Conservation (phyloP, 1,140 invertebrate species). For the Zelostemma sp. region DNA sequence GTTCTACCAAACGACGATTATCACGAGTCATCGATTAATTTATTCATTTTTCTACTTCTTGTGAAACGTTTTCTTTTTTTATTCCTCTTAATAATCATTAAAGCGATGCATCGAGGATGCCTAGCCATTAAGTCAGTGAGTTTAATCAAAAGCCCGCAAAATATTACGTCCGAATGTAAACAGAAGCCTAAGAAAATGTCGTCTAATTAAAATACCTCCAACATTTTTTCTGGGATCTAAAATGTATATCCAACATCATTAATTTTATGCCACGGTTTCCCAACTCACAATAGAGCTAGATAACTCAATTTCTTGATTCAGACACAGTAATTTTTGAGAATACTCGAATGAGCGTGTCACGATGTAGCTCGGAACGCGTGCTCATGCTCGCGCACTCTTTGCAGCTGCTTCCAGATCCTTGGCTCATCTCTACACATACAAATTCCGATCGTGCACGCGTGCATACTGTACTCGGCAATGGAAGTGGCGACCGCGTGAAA, state of each 20-base stretch:
- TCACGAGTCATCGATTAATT: conserved; percentile 50
- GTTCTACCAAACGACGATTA: conserved; percentile 48
- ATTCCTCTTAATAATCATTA: conserved; percentile 18
- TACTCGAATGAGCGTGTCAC: conserved; percentile 27
- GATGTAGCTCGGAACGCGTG: conserved; percentile 18
- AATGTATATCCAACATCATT: too few species aligned
- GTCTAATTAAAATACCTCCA: too few species aligned
- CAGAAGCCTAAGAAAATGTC: too few species aligned
- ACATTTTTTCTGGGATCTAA: too few species aligned
- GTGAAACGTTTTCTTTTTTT: conserved; percentile 37
- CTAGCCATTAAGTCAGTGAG: background rate
- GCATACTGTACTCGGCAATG: conserved; percentile 41
- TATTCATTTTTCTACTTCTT: conserved; percentile 46
- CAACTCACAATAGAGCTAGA: too few species aligned
- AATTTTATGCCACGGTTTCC: too few species aligned
- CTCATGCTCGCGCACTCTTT: conserved; percentile 15
- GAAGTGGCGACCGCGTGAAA: conserved; percentile 45
- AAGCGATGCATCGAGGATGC: conserved; percentile 17
- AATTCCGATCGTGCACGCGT: conserved; percentile 39
- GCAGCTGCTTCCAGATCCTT: conserved; percentile 35
- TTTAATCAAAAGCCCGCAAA: conserved; percentile 21
- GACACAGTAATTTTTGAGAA: background rate
- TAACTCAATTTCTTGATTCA: too few species aligned
- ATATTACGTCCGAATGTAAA: background rate
- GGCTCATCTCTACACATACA: conserved; percentile 43